These are phyloP conservation scores for Nilaparvata lugens DNA, from an alignment of 1,140 invertebrate genomes.

Conservation along the genomic window DNA sequence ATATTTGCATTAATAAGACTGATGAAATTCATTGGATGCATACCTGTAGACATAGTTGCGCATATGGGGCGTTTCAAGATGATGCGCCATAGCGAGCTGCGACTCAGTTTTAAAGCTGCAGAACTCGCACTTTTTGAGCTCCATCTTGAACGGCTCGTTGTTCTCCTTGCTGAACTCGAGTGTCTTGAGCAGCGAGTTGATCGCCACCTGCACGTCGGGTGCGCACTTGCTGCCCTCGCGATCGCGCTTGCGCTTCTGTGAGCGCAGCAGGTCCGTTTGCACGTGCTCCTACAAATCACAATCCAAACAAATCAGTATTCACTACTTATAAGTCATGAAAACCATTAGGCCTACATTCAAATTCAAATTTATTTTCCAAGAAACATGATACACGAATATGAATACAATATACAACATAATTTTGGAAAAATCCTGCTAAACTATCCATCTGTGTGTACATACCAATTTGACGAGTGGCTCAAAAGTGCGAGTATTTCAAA, in stretches of 20 bases:
- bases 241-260: slow-evolving; percentile 71
- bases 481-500: too few relatives aligned
- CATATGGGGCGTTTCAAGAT: slow-evolving; percentile 88
- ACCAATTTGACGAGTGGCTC: too few relatives aligned
- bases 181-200: slow-evolving; percentile 69
- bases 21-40: background rate
- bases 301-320: too few relatives aligned
- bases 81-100: slow-evolving; percentile 71
- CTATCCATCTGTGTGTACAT: too few relatives aligned
- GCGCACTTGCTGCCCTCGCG: slow-evolving; percentile 53
- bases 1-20: too few relatives aligned
- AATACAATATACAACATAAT: too few relatives aligned
- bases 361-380: too few relatives aligned
- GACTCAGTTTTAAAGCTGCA: slow-evolving; percentile 93
- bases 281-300: slow-evolving; percentile 92
- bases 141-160: slow-evolving; percentile 73
- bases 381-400: too few relatives aligned
- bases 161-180: slow-evolving; percentile 80
- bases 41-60: slow-evolving; percentile 60
- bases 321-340: too few relatives aligned
- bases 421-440: too few relatives aligned
- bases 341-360: too few relatives aligned
- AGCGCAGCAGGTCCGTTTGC: slow-evolving; percentile 78
- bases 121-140: slow-evolving; percentile 75
- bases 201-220: slow-evolving; percentile 60